Conservation (phyloP, 2,888 invertebrate genomes). For the Dolomedes plantarius region DNA sequence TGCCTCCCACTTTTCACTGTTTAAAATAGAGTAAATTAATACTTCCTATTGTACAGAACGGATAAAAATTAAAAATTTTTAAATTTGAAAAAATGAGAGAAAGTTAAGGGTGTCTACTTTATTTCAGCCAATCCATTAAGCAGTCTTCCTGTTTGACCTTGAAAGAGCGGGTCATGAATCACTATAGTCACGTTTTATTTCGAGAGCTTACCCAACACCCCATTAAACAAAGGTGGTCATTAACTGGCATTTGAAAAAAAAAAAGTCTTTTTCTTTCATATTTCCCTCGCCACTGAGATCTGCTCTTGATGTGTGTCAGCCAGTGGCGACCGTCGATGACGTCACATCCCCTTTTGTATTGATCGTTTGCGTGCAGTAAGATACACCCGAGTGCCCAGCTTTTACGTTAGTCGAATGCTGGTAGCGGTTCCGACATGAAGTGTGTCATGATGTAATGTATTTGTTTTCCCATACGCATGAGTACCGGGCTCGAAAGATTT, state of each 20-base stretch:
- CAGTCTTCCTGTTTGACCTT: slow-evolving; percentile 24
- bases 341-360: slow-evolving; percentile 41
- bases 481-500: background rate
- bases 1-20: no score
- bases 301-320: background rate
- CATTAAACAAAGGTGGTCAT: slow-evolving; percentile 30
- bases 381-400: slow-evolving; percentile 22
- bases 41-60: no score
- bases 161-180: background rate
- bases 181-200: slow-evolving; percentile 22
- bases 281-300: background rate
- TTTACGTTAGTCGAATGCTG: no score
- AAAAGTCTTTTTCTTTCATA: background rate
- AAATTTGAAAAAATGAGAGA: no score
- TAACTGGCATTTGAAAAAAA: background rate
- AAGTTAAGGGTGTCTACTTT: no score
- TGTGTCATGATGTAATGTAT: background rate
- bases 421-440: background rate
- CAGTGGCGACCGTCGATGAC: slow-evolving; percentile 27
- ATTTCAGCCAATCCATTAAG: no score
- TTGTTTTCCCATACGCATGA: background rate
- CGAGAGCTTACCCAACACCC: slow-evolving; percentile 38
- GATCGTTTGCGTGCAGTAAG: slow-evolving; percentile 29
- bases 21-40: no score
- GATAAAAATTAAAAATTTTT: no score